Evolutionary conservation across 2,113 vertebrate genomes (phyloP).

Genomic region (Syngnathus scovelli): DNA sequence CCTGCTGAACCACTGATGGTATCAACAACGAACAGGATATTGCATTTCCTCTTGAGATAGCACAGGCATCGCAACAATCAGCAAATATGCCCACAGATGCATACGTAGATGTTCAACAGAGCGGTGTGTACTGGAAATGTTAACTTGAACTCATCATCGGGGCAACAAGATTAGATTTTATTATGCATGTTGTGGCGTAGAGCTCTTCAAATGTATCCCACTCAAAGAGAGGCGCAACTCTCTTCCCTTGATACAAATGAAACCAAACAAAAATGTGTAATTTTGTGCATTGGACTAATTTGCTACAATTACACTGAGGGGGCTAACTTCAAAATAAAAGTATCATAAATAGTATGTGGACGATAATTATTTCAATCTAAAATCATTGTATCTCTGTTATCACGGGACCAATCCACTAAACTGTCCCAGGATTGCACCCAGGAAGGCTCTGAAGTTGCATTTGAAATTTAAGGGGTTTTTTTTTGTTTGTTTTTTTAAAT

Average conservation of each 20-base stretch:
- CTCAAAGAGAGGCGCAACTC: conserved; percentile 35
- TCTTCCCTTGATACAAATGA: conserved; percentile 19
- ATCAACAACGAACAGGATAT: conserved; percentile 54
- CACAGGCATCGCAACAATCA: background rate
- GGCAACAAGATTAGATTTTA: background rate
- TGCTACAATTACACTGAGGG: too few relatives aligned
- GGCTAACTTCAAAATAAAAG: too few relatives aligned
- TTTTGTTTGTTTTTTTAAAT: too few relatives aligned
- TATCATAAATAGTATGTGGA: too few relatives aligned
- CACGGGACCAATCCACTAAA: too few relatives aligned
- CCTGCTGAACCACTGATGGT: conserved; percentile 50
- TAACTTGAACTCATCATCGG: background rate
- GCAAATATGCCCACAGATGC: background rate
- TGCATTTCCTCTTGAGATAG: conserved; percentile 42
- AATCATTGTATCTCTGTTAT: too few relatives aligned
- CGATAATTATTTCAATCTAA: too few relatives aligned
- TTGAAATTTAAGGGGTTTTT: too few relatives aligned
- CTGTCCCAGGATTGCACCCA: too few relatives aligned
- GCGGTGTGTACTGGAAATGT: background rate
- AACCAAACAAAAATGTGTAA: too few relatives aligned
- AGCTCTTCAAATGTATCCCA: conserved; percentile 1
- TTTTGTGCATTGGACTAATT: too few relatives aligned
- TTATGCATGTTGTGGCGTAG: background rate
- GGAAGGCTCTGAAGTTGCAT: too few relatives aligned
- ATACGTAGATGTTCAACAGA: background rate